Base-by-base conservation (phyloP, 2,888 invertebrate species). In the Drosophila stalkeri region DNA sequence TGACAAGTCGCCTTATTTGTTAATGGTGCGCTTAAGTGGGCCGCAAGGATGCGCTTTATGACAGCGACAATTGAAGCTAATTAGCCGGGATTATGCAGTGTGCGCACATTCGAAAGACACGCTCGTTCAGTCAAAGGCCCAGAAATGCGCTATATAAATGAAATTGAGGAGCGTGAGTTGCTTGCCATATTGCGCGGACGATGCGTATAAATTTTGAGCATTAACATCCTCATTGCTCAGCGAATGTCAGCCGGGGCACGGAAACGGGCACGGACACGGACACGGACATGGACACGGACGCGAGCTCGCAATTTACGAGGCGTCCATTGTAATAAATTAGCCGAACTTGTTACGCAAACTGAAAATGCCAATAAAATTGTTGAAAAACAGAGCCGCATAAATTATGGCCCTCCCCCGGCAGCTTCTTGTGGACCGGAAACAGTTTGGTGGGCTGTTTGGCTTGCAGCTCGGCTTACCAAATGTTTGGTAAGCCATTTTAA, bases 271-370 rank as follows among this genome's bases (percentile, higher is more conserved):
- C 18, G 56, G 41, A 43, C 31, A 39, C 23, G 57, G 18, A 41
- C n/a, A 16, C 18, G 56, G 43, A 43, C 31, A 39, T 4, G 43
- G 39, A 54, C 27, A 33, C 27, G 56, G 43, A 56, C 43, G 56
- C 14, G 43, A 14, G 27, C 43, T 52, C 57, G 57, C 72, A 82
- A 89, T 89, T 90, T 90, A 89, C 88, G 90, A 88, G 71, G 65
- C 76, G 73, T 80, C 66, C 76, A 70, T 75, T 65, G 90, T 75
- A 89, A 89, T 89, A 89, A 89, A 89, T 90, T 89, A 89, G 82
- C 82, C 79, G 55, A 81, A 81, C 82, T 81, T 85, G 81, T 76
- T 78, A 75, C 72, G 74, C 72, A 75, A 78, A 79, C 79, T 84
- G 80, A 75, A 81, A 80, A 81, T 77, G 81, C 85, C 84, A 84